phyloP scores from a whole-genome alignment of 2,888 invertebrate species.

The Drosophila nr. perissopoda region DNA sequence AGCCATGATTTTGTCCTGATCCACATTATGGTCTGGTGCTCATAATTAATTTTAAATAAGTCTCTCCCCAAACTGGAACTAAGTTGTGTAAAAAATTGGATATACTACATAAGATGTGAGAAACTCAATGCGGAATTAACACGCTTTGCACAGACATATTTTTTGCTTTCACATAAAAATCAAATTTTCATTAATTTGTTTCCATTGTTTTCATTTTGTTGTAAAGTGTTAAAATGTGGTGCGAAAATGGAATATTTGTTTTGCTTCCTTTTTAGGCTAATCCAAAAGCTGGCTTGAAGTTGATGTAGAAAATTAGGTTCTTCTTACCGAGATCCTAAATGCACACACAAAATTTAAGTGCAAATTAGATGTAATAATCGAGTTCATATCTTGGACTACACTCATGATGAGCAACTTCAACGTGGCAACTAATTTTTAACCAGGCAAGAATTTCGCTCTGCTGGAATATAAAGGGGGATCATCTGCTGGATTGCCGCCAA shows the following conservation, averaged over 20 bases:
- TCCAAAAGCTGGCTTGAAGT: not conserved
- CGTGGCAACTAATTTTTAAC: not conserved
- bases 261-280: not conserved
- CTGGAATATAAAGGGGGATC: not conserved
- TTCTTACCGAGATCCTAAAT: not conserved
- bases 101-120: not conserved
- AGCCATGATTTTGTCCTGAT: not conserved
- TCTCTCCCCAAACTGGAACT: not conserved
- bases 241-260: not conserved
- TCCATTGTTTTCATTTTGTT: not conserved
- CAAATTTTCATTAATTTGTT: not conserved
- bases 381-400: not conserved
- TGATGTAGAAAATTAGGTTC: not conserved
- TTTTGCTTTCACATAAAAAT: not conserved
- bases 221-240: not conserved
- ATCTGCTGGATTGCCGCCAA: not conserved
- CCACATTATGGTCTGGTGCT: not conserved
- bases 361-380: not conserved
- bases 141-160: too few species aligned
- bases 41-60: conserved; percentile 19
- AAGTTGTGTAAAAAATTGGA: not conserved
- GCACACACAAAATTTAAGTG: not conserved
- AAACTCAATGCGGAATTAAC: not conserved
- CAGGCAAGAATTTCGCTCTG: not conserved
- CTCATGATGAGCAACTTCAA: not conserved